Conservation (phyloP, 2,888 invertebrate species). For the Morpho helenor region DNA sequence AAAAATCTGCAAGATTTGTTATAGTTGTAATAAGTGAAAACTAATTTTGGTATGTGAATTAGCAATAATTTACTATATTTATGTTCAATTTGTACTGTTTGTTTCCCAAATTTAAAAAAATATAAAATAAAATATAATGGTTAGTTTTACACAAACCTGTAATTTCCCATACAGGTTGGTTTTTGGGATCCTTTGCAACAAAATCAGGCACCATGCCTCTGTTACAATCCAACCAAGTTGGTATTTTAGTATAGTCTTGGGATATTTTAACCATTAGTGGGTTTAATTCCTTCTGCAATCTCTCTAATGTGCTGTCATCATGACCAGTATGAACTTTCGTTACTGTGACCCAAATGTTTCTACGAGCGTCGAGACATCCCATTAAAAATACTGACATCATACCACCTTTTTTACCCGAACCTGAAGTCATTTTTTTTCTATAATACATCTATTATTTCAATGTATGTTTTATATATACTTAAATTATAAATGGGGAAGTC, state of each 20-base stretch:
- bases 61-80: too few species aligned
- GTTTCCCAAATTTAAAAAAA: too few species aligned
- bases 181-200: slow-evolving; percentile 89
- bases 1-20: too few species aligned
- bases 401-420: slow-evolving; percentile 93
- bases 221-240: slow-evolving; percentile 90
- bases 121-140: too few species aligned
- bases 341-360: slow-evolving; percentile 90
- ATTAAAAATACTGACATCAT: slow-evolving; percentile 96
- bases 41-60: too few species aligned
- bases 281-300: slow-evolving; percentile 82
- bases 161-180: slow-evolving; percentile 97
- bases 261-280: slow-evolving; percentile 89
- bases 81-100: too few species aligned
- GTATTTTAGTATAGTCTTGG: slow-evolving; percentile 84
- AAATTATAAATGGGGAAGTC: too few species aligned
- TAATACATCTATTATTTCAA: too few species aligned
- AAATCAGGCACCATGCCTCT: slow-evolving; percentile 94
- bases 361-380: slow-evolving; percentile 88
- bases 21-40: too few species aligned
- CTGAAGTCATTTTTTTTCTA: slow-evolving; percentile 35
- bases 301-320: slow-evolving; percentile 90
- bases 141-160: slow-evolving; percentile 76
- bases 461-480: too few species aligned
- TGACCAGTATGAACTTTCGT: slow-evolving; percentile 95